A percentile compares a stretch with the other conserved stretches of the same genome.
phyloP scores from a whole-genome alignment of 1,140 invertebrate genomes.

The Daktulosphaira vitifoliae region DNA sequence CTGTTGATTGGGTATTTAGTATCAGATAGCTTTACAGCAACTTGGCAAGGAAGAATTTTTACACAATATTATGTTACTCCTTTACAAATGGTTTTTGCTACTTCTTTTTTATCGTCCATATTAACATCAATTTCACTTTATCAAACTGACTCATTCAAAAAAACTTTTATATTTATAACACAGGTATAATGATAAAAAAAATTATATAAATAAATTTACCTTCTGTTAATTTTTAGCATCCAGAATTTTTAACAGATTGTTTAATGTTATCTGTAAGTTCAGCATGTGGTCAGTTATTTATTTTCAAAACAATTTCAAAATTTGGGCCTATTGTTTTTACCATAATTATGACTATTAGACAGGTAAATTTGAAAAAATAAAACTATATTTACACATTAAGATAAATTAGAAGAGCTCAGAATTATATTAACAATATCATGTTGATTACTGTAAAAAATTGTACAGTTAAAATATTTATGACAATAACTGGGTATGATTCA shows the following conservation, averaged over 20 bases:
- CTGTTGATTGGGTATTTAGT: conserved; percentile 83
- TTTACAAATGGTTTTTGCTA: conserved; percentile 96
- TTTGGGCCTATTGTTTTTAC: conserved; percentile 96
- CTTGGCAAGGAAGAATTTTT: conserved; percentile 93
- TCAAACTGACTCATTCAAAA: conserved; percentile 73
- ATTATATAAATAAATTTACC: no score
- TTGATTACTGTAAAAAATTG: no score
- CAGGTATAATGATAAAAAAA: conserved; percentile 44
- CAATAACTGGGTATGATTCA: no score
- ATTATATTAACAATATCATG: no score
- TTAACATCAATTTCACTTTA: conserved; percentile 80
- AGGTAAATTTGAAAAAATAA: no score
- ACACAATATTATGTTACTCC: conserved; percentile 69
- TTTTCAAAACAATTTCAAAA: conserved; percentile 88
- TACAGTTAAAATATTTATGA: no score
- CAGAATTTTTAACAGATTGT: conserved; percentile 71
- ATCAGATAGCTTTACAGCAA: conserved; percentile 96
- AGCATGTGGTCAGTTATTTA: conserved; percentile 88
- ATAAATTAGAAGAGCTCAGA: no score
- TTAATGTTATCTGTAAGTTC: conserved; percentile 79
- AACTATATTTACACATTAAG: no score
- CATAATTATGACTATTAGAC: conserved; percentile 95
- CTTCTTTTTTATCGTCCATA: conserved; percentile 90
- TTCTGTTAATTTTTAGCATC: conserved; percentile 49
- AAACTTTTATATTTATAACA: conserved; percentile 68